A percentile compares a stretch with the other conserved stretches of the same genome.
Evolutionary conservation across 2,888 invertebrate genomes (phyloP).

Genomic region (Acleris emargana): DNA sequence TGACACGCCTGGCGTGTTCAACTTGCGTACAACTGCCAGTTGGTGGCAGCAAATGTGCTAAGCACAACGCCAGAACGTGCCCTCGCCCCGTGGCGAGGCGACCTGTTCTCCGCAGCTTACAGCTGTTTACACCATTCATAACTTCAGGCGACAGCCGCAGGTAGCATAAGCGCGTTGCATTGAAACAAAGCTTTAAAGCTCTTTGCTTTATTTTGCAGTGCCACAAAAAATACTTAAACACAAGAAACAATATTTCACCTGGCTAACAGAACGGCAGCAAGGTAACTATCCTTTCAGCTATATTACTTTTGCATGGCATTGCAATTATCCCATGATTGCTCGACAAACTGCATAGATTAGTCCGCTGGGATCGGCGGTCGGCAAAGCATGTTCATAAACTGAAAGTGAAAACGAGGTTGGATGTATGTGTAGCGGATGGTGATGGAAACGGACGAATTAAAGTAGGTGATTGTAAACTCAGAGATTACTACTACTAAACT

Average conservation of each 20-base stretch:
- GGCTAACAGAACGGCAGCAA: neutral
- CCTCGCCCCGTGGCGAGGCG: too few relatives aligned
- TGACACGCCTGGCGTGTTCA: too few relatives aligned
- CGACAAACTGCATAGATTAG: slow-evolving; percentile 45
- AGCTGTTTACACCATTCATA: slow-evolving; percentile 55
- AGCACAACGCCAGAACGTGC: too few relatives aligned
- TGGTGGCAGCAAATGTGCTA: too few relatives aligned
- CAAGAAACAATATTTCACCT: neutral
- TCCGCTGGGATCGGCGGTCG: slow-evolving; percentile 43
- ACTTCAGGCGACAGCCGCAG: slow-evolving; percentile 50
- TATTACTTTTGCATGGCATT: neutral
- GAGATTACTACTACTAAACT: too few relatives aligned
- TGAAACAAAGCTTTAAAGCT: slow-evolving; percentile 11
- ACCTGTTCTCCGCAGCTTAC: slow-evolving; percentile 25
- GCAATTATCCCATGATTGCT: slow-evolving; percentile 40
- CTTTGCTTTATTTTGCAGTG: slow-evolving; percentile 11
- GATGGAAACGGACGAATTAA: too few relatives aligned
- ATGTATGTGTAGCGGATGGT: too few relatives aligned
- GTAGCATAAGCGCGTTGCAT: slow-evolving; percentile 8
- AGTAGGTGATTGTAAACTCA: too few relatives aligned
- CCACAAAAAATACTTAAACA: neutral
- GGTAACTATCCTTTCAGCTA: neutral
- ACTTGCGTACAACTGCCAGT: too few relatives aligned
- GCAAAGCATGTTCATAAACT: slow-evolving; percentile 48
- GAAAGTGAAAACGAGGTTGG: slow-evolving; percentile 36